Evolutionary conservation across 2,888 invertebrate genomes (phyloP).

Genomic region (Lithophane ornitopus): DNA sequence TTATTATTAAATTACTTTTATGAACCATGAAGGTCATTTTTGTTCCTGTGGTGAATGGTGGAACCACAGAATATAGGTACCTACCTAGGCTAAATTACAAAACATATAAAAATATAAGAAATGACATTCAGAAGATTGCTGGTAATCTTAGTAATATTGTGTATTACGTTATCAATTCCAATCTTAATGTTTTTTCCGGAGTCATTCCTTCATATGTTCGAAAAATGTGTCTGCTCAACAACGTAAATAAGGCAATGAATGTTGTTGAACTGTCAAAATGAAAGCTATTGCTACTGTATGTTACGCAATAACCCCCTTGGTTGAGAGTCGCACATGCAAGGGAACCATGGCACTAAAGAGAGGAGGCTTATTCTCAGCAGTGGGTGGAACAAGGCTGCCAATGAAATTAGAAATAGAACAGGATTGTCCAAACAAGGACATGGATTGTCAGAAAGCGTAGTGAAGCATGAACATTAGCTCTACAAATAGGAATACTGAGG

Average conservation of each 20-base stretch:
- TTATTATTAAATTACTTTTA: constrained; percentile 14
- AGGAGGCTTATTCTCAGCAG: neutral
- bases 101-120: neutral
- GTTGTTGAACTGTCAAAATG: too few species aligned
- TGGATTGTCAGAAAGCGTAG: neutral
- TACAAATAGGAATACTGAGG: neutral
- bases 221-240: too few species aligned
- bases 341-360: neutral
- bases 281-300: too few species aligned
- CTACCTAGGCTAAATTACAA: neutral
- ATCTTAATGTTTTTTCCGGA: too few species aligned
- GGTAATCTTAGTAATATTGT: too few species aligned
- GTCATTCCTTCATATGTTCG: too few species aligned
- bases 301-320: too few species aligned
- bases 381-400: neutral
- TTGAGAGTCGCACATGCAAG: neutral
- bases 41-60: neutral
- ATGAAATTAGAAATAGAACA: neutral
- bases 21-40: constrained; percentile 22
- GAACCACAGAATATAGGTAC: neutral
- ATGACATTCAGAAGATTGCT: neutral
- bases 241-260: too few species aligned
- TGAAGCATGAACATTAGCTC: neutral
- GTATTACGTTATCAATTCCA: too few species aligned
- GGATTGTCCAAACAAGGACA: neutral